Percentiles rank a stretch among this genome's conserved stretches.
phyloP scores from a whole-genome alignment of 2,888 invertebrate genomes.

The Cephonodes hylas region DNA sequence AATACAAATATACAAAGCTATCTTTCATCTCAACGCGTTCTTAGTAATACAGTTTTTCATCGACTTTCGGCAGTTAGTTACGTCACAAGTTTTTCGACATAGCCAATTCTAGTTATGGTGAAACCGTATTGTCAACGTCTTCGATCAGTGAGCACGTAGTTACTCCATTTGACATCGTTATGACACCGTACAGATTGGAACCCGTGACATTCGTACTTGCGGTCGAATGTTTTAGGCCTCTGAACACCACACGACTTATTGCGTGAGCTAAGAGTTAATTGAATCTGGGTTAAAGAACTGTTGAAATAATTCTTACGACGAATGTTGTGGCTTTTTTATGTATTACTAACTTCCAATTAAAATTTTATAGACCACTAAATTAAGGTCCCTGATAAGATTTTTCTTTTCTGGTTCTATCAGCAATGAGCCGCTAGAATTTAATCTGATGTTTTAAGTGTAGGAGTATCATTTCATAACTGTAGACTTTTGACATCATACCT shows the following conservation, averaged over 20 bases:
- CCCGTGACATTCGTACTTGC: not conserved
- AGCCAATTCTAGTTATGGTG: constrained; percentile 33
- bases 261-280: not conserved
- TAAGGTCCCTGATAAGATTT: too few species aligned
- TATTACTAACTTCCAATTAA: too few species aligned
- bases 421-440: too few species aligned
- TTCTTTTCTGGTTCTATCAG: too few species aligned
- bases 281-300: too few species aligned
- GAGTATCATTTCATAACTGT: too few species aligned
- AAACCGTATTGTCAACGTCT: constrained; percentile 41
- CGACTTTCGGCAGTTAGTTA: not conserved
- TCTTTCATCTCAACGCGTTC: not conserved
- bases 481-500: too few species aligned
- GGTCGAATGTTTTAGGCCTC: not conserved
- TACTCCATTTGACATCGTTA: constrained; percentile 19
- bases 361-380: too few species aligned
- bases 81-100: constrained; percentile 20
- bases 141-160: constrained; percentile 38
- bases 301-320: too few species aligned
- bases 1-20: not conserved
- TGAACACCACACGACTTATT: not conserved
- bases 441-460: too few species aligned
- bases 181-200: constrained; percentile 1
- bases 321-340: too few species aligned
- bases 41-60: not conserved